These are phyloP conservation scores for Mimumesa dahlbomi DNA, from an alignment of 2,888 invertebrate genomes.

Conservation along the genomic window DNA sequence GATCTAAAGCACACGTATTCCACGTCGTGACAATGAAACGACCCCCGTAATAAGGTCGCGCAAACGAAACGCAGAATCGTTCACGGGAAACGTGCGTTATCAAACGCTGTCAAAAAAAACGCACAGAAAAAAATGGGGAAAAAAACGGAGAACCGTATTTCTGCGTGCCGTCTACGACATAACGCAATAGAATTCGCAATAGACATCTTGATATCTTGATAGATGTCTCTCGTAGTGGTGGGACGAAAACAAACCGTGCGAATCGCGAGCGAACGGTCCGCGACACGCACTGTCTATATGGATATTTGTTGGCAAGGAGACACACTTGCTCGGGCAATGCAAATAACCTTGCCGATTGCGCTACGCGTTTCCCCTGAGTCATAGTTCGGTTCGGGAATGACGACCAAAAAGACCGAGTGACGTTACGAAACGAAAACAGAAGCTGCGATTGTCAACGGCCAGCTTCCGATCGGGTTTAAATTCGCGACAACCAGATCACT, in stretches of 20 bases:
- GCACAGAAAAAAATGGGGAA: no score
- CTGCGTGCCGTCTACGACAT: not conserved
- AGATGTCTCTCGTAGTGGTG: slow-evolving; percentile 36
- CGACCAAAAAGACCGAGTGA: slow-evolving; percentile 62
- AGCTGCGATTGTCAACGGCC: not conserved
- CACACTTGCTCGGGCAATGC: slow-evolving; percentile 56
- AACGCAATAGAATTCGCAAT: not conserved
- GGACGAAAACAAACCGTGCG: slow-evolving; percentile 42
- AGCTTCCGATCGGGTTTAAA: slow-evolving; percentile 7
- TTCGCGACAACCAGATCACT: not conserved
- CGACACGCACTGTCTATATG: slow-evolving; percentile 29
- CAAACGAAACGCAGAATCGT: slow-evolving; percentile 8
- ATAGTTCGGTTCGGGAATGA: slow-evolving; percentile 59
- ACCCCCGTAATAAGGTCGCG: no score
- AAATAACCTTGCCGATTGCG: slow-evolving; percentile 75
- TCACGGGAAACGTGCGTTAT: slow-evolving; percentile 8
- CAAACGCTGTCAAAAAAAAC: slow-evolving; percentile 34
- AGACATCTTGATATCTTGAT: slow-evolving; percentile 26
- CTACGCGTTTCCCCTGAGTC: slow-evolving; percentile 73
- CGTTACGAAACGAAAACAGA: slow-evolving; percentile 69
- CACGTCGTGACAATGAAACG: slow-evolving; percentile 29
- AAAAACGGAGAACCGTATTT: no score
- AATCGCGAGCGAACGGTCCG: slow-evolving; percentile 15
- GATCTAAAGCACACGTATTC: slow-evolving; percentile 44
- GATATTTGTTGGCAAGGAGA: slow-evolving; percentile 57